Evolutionary conservation across 2,888 invertebrate genomes (phyloP).

Genomic region (Leucophora obtusa): DNA sequence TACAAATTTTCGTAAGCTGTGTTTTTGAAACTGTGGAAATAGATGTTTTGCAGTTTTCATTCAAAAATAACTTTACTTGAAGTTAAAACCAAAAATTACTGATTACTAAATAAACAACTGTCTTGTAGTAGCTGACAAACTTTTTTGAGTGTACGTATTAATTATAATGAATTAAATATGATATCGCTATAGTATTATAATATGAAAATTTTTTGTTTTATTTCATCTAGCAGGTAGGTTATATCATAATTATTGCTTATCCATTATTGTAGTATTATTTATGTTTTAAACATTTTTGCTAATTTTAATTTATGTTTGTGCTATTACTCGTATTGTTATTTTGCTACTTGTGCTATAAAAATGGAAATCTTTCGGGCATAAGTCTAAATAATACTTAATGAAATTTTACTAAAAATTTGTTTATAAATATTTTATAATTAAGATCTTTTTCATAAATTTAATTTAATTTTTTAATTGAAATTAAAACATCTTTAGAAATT

Average conservation of each 20-base stretch:
- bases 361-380: background rate
- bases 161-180: background rate
- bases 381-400: background rate
- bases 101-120: no score
- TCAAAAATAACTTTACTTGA: no score
- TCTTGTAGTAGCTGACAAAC: no score
- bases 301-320: slow-evolving; percentile 50
- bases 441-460: background rate
- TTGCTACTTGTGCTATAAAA: slow-evolving; percentile 59
- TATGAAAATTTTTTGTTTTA: background rate
- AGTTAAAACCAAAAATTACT: no score
- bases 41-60: no score
- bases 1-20: no score
- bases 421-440: background rate
- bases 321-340: slow-evolving; percentile 40
- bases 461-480: no score
- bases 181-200: slow-evolving; percentile 31
- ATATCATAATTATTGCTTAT: slow-evolving; percentile 41
- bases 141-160: no score
- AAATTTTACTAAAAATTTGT: slow-evolving; percentile 1
- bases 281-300: slow-evolving; percentile 33
- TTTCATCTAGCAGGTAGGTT: slow-evolving; percentile 28
- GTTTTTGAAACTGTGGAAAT: no score
- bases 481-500: no score
- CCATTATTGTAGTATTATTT: slow-evolving; percentile 27